Evolutionary conservation across 2,888 invertebrate genomes (phyloP).

Genomic region (Acleris emargana): DNA sequence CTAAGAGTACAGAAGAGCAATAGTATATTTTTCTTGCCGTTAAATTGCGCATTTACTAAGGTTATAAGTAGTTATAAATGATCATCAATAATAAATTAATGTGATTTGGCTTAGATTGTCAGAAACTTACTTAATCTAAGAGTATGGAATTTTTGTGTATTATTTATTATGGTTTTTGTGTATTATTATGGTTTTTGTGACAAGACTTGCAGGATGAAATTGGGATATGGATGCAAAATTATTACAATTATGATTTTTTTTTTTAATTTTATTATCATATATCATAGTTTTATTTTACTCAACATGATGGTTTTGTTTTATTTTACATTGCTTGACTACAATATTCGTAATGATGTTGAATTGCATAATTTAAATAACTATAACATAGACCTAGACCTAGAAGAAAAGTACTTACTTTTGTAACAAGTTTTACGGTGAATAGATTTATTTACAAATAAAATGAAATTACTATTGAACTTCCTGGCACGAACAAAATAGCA

Average conservation of each 20-base stretch:
- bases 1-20: no score
- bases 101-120: background rate
- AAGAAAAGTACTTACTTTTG: no score
- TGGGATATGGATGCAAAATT: conserved; percentile 4
- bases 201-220: conserved; percentile 12
- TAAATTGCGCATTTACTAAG: no score
- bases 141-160: conserved; percentile 21
- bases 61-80: no score
- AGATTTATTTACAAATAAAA: no score
- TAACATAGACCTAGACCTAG: no score
- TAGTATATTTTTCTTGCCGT: no score
- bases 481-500: no score
- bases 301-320: background rate
- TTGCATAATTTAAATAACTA: background rate
- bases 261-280: background rate
- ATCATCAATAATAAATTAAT: no score
- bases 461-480: no score
- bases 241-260: conserved; percentile 18
- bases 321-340: conserved; percentile 4
- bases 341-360: conserved; percentile 18
- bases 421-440: no score
- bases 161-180: conserved; percentile 18
- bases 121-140: conserved; percentile 21
- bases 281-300: background rate
- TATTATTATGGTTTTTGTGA: conserved; percentile 19